Base-by-base conservation (phyloP, 2,888 invertebrate species). In the Copidosoma aretas region DNA sequence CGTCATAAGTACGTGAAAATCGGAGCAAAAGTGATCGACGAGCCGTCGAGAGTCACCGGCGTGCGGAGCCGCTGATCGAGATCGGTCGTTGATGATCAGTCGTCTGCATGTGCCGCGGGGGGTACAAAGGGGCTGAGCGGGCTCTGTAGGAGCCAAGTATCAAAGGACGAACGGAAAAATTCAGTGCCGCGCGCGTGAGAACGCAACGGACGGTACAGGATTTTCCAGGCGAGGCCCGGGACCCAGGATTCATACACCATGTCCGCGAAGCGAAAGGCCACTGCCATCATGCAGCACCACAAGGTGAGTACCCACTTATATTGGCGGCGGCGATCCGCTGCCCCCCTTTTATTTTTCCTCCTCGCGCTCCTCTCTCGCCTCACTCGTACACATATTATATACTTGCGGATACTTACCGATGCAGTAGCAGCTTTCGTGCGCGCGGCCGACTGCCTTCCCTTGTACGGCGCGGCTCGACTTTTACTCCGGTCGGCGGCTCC, bases 231-330 rank as follows among this genome's bases (percentile, higher is more conserved):
- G 32, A 60, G 54, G 8, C 46, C 19, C 51, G 22, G 43, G 41
- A 75, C 77, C 76, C 75, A 78, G n/a, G n/a, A n/a, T n/a, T n/a
- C n/a, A n/a, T n/a, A n/a, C 8, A 84, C 80, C 77, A 90, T 91
- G 91, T 90, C 91, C 76, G 91, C 91, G 76, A 91, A 91, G 86
- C 88, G 90, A 84, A 91, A 91, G 87, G 89, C 90, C 82, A 90
- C 90, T 78, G 90, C 90, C 78, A 87, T 91, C 80, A 90, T 91
- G 78, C 91, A 91, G 86, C 91, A 91, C 85, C 83, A 82, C 80
- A 84, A 84, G 83, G 83, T 84, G 79, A 82, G 82, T 79, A 68
- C n/a, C n/a, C n/a, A n/a, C n/a, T n/a, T n/a, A n/a, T n/a, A n/a
- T n/a, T n/a, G n/a, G n/a, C n/a, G n/a, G 66, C 68, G 68, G 63